Base-by-base conservation (phyloP, 2,113 vertebrate genomes). In the Crotalus tigris region DNA sequence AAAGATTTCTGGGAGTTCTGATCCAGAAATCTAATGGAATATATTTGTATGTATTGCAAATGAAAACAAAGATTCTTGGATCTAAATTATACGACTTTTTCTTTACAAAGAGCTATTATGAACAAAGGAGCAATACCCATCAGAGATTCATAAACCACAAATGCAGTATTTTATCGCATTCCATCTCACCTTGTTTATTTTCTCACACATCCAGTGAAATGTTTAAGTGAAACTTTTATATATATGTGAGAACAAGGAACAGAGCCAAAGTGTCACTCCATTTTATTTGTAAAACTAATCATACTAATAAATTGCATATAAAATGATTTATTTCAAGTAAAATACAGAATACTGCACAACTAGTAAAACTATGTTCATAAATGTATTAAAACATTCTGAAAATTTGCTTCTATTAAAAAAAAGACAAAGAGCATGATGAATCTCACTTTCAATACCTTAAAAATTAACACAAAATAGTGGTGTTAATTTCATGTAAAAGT, bases 201-300 rank as follows among this genome's bases (percentile, higher is more conserved):
- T 69, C 9, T 59, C 29, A 24, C 33, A 81, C 17, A 44, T 17
- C 17, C 75, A 81, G 75, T 44, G 33, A 81, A 81, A 81, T 44
- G 7, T 90, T 58, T 51, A 19, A 85, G 26, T 11, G 29, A n/a
- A 85, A 0, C 49, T 85, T 92, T 90, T 89, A 55, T 59, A 58
- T 46, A 24, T 46, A 24, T 0, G 33, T 4, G 57, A 61, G 24
- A 3, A 0, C 75, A 19, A 93, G 91, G 53, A 93, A 90, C 81
- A 87, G 87, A 64, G 49, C 53, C 90, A 59, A 93, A 87, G 95
- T 88, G 92, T 95, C 96, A 97, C 94, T 88, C 95, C 53, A 87
- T 96, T 97, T 97, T 96, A 97, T 96, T 97, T 96, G 97, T 95
- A 96, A 95, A 96, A 96, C 90, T 94, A 94, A 96, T 97, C 94